Evolutionary conservation across 2,797 vertebrate species (phyloP), one percentile per base, ranked within the genome.

Genomic region (Gymnocypris eckloni): DNA sequence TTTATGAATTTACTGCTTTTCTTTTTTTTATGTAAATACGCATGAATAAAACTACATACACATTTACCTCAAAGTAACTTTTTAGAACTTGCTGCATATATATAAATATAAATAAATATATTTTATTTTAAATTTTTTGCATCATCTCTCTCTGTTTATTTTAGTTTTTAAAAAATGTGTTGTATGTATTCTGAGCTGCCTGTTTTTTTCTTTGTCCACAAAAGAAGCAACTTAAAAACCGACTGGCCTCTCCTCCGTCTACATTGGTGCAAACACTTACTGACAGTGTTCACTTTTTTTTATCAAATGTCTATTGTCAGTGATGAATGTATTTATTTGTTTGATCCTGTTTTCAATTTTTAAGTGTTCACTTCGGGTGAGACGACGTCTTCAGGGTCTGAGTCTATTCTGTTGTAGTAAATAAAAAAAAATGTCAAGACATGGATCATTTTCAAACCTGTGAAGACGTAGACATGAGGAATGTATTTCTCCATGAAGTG

Each of bases 271-370:
- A 94, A 93, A 96, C 95, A 95, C 96, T 96, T 96, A 95, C 93
- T 94, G 93, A 95, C 95, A 96, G 96, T 96, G 96, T 97, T 89
- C 89, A 87, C 87, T 86, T 83, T 82, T 88, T 88, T 88, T 86
- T 96, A 96, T 96, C 95, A 95, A 94, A 96, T 96, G 94, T 97
- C 95, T 95, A 95, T 96, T 95, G 86, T 92, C 96, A 95, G 95
- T 97, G 95, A 96, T 96, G 96, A 97, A 97, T 97, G 96, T 97
- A 97, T 97, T 96, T 96, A 96, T 97, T 96, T 95, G 94, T 95
- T 94, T 93, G 94, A 95, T 94, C 93, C 93, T 95, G 94, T 94
- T 93, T 95, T 94, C 92, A 94, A 92, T 72, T 79, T 94, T 94
- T 92, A 93, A 90, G 77, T 89, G 91, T 89, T 92, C 92, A 92